Evolutionary conservation across 2,888 invertebrate genomes (phyloP).

Genomic region (Pimpla rufipes): DNA sequence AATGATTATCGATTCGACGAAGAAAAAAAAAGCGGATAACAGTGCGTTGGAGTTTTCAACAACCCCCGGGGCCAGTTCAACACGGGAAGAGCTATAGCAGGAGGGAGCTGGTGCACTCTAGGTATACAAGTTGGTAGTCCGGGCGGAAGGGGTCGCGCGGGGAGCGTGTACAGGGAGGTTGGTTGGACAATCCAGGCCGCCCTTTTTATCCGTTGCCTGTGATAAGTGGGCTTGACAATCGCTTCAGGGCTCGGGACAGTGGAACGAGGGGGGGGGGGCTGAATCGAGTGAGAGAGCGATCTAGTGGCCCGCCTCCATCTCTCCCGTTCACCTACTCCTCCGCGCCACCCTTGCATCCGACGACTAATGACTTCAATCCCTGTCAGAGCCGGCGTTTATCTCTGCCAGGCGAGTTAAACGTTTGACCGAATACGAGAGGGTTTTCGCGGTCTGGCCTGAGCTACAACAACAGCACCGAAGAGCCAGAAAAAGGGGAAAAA

Average conservation of each 20-base stretch:
- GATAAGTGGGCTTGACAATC: conserved; percentile 66
- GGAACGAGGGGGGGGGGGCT: not conserved
- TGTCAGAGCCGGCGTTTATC: conserved; percentile 70
- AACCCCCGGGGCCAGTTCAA: conserved; percentile 12
- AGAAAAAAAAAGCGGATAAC: not conserved
- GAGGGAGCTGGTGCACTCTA: not conserved
- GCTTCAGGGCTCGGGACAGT: conserved; percentile 48
- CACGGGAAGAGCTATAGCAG: conserved; percentile 2
- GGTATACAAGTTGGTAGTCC: conserved; percentile 5
- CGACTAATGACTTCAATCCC: conserved; percentile 72
- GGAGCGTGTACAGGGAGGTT: not conserved
- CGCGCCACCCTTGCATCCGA: conserved; percentile 59
- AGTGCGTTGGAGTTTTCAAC: not conserved
- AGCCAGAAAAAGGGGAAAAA: conserved; percentile 10
- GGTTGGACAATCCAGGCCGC: conserved; percentile 44
- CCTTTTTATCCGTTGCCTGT: conserved; percentile 55
- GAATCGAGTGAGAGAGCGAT: conserved; percentile 55
- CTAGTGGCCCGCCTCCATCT: conserved; percentile 32
- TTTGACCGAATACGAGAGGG: conserved; percentile 63
- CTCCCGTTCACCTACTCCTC: conserved; percentile 8
- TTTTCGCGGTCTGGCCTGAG: conserved; percentile 28
- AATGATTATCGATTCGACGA: conserved; percentile 1
- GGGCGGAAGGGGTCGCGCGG: not conserved
- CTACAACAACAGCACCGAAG: conserved; percentile 39
- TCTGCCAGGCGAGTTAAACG: conserved; percentile 68